Evolutionary conservation across 1,140 invertebrate species (phyloP).

Genomic region (Drosophila simulans): DNA sequence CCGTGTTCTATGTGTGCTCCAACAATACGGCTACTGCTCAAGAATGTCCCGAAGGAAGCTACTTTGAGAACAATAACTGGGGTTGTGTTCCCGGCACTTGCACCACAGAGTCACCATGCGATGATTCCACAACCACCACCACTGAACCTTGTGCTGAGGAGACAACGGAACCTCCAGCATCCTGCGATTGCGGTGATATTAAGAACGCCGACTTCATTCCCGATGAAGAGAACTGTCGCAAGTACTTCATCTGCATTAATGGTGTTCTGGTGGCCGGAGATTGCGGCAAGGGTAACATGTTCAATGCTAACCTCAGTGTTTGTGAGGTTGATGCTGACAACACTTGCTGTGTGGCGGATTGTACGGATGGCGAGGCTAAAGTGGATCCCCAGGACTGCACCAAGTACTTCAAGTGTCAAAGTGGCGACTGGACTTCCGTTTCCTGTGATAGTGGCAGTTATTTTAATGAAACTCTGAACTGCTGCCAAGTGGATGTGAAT

Average conservation of each 20-base stretch:
- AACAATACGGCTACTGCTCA: constrained; percentile 22
- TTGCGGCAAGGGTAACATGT: constrained; percentile 52
- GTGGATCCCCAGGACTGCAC: constrained; percentile 39
- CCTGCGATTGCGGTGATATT: constrained; percentile 43
- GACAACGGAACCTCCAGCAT: constrained; percentile 16
- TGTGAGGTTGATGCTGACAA: constrained; percentile 35
- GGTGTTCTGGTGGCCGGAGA: constrained; percentile 38
- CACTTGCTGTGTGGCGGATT: constrained; percentile 39
- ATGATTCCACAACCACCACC: constrained; percentile 12
- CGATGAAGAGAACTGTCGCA: constrained; percentile 43
- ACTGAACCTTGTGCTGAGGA: constrained; percentile 23
- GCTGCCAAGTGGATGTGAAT: constrained; percentile 17
- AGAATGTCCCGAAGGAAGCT: constrained; percentile 34
- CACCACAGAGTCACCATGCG: constrained; percentile 22
- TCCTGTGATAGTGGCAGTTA: constrained; percentile 31
- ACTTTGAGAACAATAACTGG: constrained; percentile 13
- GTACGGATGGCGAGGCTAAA: constrained; percentile 1
- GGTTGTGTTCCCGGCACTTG: constrained; percentile 51
- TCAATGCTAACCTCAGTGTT: not conserved
- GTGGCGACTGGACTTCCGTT: constrained; percentile 36
- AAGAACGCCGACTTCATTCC: constrained; percentile 27
- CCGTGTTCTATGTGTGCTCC: constrained; percentile 49
- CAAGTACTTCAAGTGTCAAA: constrained; percentile 45
- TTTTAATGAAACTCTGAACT: not conserved
- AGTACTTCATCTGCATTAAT: constrained; percentile 41